Evolutionary conservation across 2,113 vertebrate species (phyloP).

Genomic region (Rutilus rutilus): DNA sequence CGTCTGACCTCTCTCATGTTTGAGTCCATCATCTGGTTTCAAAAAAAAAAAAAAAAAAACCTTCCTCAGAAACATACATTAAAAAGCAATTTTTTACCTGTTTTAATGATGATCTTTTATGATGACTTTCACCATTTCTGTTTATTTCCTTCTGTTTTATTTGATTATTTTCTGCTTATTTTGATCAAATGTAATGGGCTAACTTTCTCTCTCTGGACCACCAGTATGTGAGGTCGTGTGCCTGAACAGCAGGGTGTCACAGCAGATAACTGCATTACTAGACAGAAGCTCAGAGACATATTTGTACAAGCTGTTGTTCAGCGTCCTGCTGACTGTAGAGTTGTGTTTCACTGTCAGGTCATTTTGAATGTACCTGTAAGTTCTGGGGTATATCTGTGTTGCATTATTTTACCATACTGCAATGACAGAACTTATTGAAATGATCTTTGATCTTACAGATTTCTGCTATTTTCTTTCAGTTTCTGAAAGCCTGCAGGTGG

Average conservation of each 20-base stretch:
- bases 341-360: slow-evolving; percentile 7
- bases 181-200: no score
- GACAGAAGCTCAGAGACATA: slow-evolving; percentile 16
- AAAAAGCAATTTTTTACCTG: no score
- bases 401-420: background rate
- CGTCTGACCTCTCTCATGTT: slow-evolving; percentile 36
- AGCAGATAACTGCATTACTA: slow-evolving; percentile 3
- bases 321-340: background rate
- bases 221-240: slow-evolving; percentile 10
- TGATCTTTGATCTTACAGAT: background rate
- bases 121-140: no score
- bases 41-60: background rate
- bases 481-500: slow-evolving; percentile 86
- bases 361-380: background rate
- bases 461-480: slow-evolving; percentile 73
- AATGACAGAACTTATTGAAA: background rate
- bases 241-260: slow-evolving; percentile 35
- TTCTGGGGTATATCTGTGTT: background rate
- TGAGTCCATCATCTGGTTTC: slow-evolving; percentile 13
- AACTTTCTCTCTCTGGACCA: background rate
- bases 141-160: no score
- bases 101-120: no score
- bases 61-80: background rate
- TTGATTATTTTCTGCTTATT: no score
- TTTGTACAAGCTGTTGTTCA: slow-evolving; percentile 13